phyloP scores from a whole-genome alignment of 2,113 vertebrate genomes.

The Coturnix japonica region DNA sequence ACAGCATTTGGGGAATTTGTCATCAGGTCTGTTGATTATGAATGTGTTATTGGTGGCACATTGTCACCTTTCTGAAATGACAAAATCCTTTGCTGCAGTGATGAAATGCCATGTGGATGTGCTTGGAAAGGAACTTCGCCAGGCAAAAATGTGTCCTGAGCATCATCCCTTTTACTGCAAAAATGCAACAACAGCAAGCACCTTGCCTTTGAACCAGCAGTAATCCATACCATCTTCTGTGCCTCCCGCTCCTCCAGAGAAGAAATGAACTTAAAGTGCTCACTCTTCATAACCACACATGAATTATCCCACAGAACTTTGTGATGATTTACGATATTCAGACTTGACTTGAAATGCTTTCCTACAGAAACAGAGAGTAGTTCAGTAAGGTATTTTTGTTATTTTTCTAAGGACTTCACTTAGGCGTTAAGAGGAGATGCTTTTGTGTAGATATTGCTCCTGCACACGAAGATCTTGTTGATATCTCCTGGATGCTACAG shows the following conservation, averaged over 20 bases:
- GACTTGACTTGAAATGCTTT: neutral
- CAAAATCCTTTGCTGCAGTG: neutral
- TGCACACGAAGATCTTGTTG: neutral
- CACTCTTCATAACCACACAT: neutral
- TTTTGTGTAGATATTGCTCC: neutral
- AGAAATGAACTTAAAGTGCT: neutral
- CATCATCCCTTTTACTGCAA: neutral
- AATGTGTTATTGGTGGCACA: neutral
- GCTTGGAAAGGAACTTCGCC: fast-evolving
- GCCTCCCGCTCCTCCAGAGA: neutral
- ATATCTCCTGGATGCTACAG: neutral
- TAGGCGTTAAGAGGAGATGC: neutral
- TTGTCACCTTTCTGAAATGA: neutral
- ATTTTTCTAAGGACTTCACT: neutral
- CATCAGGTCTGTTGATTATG: neutral
- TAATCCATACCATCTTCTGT: neutral
- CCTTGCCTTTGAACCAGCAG: neutral
- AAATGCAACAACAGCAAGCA: neutral
- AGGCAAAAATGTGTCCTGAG: neutral
- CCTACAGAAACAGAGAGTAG: neutral
- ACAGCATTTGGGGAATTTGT: neutral
- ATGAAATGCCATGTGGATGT: fast-evolving
- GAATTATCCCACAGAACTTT: neutral
- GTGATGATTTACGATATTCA: neutral
- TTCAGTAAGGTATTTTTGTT: neutral